These are phyloP conservation scores for Bradypodion pumilum DNA, from an alignment of 2,797 vertebrate genomes.

Conservation along the genomic window DNA sequence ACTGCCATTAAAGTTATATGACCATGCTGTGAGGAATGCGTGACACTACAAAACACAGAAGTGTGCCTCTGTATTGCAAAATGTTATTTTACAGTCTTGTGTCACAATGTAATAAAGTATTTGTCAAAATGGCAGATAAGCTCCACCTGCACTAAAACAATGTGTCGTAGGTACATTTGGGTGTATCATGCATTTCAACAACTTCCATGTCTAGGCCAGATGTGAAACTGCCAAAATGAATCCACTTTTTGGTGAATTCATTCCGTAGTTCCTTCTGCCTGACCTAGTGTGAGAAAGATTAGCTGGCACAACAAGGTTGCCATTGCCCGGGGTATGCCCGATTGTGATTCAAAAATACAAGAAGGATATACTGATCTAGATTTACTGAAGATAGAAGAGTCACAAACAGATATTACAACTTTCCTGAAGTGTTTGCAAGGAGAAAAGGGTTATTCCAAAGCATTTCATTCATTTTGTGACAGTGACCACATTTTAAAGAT, in stretches of 20 bases:
- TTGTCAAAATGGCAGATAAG: constrained; percentile 18
- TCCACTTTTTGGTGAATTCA: too few species aligned
- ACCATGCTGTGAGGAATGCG: constrained; percentile 31
- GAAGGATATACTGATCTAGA: neutral
- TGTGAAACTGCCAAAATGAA: too few species aligned
- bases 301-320: too few species aligned
- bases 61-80: constrained; percentile 55
- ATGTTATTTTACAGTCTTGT: neutral
- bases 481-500: neutral
- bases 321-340: too few species aligned
- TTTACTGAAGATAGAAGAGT: constrained; percentile 1
- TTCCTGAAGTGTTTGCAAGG: neutral
- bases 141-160: neutral
- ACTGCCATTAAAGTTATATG: neutral
- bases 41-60: constrained; percentile 47
- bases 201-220: too few species aligned
- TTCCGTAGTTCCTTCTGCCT: too few species aligned
- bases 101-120: constrained; percentile 33
- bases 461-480: neutral
- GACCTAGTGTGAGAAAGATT: too few species aligned
- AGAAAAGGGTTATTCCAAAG: neutral
- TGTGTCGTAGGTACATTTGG: neutral
- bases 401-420: neutral
- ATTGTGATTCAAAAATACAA: too few species aligned
- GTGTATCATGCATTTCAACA: constrained; percentile 8